Base-by-base conservation (phyloP, 1,140 invertebrate species). In the Drosophila arizonae region DNA sequence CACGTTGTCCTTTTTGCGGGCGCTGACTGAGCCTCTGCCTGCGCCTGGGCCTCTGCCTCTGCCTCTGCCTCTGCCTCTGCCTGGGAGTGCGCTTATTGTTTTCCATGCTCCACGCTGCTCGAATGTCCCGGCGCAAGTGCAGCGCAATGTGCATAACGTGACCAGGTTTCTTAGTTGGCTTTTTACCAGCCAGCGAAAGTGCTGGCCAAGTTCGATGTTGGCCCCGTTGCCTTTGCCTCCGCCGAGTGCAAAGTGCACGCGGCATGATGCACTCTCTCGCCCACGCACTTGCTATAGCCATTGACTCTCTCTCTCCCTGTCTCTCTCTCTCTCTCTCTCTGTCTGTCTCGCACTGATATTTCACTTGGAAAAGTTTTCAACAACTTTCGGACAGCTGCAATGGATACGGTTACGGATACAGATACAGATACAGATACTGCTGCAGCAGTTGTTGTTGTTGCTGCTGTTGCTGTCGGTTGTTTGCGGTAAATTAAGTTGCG, bases 141-240 rank as follows among this genome's bases (percentile, higher is more conserved):
- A 87, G 41, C 79, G 82, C 79, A 87, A 87, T 87, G 84, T 87
- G 84, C 79, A 88, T 88, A 88, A 87, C 84, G 84, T 87, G 84
- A 87, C 84, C 74, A 77, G 82, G 84, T 82, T 87, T 79, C 82
- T 88, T 82, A 88, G 79, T 87, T 88, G 79, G 76, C 84, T 78
- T 86, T 79, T 87, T 66, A 62, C 63, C 50, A 36, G 66, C 62
- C 62, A 43, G 72, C 46, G 48, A 71, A 75, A 75, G 52, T 75
- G 67, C 52, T 21, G 26, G 30, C 46, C 58, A 75, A 75, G 67
- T 63, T 64, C 30, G 28, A 26, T n/a, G 61, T 36, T 33, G 63
- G 26, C 51, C 45, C 39, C 39, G 54, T 13, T 28, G 17, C 21
- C 33, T 8, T 36, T 36, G 33, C 33, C 33, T 6, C 8, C 8